Base-by-base conservation (phyloP, 1,140 invertebrate species). In the Physella acuta region DNA sequence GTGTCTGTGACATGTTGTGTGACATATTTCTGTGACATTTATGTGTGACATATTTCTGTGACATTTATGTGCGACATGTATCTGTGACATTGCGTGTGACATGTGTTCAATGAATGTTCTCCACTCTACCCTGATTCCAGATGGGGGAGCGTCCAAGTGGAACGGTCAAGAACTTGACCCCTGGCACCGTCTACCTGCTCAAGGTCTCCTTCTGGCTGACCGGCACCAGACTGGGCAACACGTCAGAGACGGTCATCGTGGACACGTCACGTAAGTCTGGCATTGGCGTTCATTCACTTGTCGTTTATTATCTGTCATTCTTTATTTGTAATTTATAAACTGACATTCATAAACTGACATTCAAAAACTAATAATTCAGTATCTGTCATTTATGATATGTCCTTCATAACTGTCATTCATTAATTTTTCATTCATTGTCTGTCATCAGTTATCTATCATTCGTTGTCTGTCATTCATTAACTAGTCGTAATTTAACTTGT, bases 171-270 rank as follows among this genome's bases (percentile, higher is more conserved):
- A n/a, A n/a, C n/a, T 33, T 73, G n/a, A 39, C 3, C 3, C 55
- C 71, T 24, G 71, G 51, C 11, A 73, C 71, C 5, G 30, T 59
- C 53, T 73, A 73, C 62, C 70, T 73, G 49, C 63, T 73, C 24
- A 49, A 61, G 4, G 37, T 73, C 17, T 67, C 61, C 0, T 11
- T 73, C 24, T 69, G 71, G 71, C 17, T n/a, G 26, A 56, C 64
- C 8, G 16, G 58, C 16, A 24, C 16, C 44, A 63, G 64, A 1
- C 51, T 71, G 17, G 60, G 64, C n/a, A 71, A 62, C 49, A 55
- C 44, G 5, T 63, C 70, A 17, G 70, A 71, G 49, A 63, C 37
- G 16, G n/a, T 68, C 49, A 39, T 49, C 49, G 34, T 68, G 49
- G 36, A 17, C 28, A 71, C 70, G 1, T 31, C 5, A 17, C 17